Evolutionary conservation across 2,888 invertebrate species (phyloP), one percentile per base, ranked within the genome.

Genomic region (Drosophila crucigera): DNA sequence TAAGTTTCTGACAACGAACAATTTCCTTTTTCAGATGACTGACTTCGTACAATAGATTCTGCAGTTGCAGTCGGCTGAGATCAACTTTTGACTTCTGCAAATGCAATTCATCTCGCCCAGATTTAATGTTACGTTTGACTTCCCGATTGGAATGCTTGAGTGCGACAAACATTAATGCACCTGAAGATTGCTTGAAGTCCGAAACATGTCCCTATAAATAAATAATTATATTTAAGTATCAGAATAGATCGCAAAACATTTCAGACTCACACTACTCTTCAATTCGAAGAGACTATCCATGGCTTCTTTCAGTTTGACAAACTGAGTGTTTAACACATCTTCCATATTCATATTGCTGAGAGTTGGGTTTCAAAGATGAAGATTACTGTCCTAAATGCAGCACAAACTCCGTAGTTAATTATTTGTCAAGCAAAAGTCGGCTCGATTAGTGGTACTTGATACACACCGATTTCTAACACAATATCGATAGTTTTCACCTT

Each of bases 11-110:
- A 91, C 99, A 99, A 91, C 98, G 98, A 28, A 97, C 96, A n/a
- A 98, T 98, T 95, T 99, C 99, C 84, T 98, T 97, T 83, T 98
- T 97, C 28, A 99, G 94, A 94, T 99, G 98, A 91, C 97, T 97
- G 11, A 97, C 96, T 94, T 99, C 99, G 92, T 99, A 99, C 7
- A 98, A 94, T 60, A 99, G 94, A 94, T 99, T 99, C 93, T 99
- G 98, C 64, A 98, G 94, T 84, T 97, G 97, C 60, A 99, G 94
- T 91, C 98, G 97, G 82, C 97, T 97, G 64, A 97, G 97, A 91
- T 99, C 99, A 0, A 98, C 98, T 82, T 96, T 96, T 87, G 97
- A 96, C 92, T 98, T 98, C 78, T 97, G 97, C 84, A 96, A 95
- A 83, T 96, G 96, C 7, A 98, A 94, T 19, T 95, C 95, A 93